Base-by-base conservation (phyloP, 2,888 invertebrate species). In the Petrophora chlorosata region DNA sequence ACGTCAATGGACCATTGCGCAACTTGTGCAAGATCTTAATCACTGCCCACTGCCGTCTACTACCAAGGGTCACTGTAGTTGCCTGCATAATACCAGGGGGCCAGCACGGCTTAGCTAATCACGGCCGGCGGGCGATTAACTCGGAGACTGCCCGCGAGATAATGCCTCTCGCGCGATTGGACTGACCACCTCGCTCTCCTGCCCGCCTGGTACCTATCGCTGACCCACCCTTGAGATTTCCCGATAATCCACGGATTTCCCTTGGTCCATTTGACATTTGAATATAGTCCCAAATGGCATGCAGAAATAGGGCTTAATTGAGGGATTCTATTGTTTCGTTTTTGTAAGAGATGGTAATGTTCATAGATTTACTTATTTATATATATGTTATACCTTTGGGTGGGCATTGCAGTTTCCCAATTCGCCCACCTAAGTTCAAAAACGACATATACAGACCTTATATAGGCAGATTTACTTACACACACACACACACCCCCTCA, bases 161-260 rank as follows among this genome's bases (percentile, higher is more conserved):
- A 88, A 88, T 85, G 78, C 82, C 81, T 79, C 78, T 76, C 85
- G 87, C 82, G 78, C 88, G 87, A 88, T 86, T 88, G 85, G 82
- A 73, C 82, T 86, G 87, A 85, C 87, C 87, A 74, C 83, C 72
- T 73, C 77, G 68, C 67, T 67, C 75, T 79, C 69, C 78, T 80
- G 77, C 57, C 65, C 64, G 71, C 77, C 80, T 81, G 76, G 78
- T 82, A n/a, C n/a, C n/a, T n/a, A 70, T 70, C 59, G 41, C 62
- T 34, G 33, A 50, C 34, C 43, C 55, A 67, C 74, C 74, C 74
- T 70, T 71, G 74, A 74, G 74, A 73, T 70, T 67, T 67, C 57
- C 67, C 67, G 73, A 73, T 74, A 74, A 74, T 73, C 70, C 57
- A 46, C 34, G 70, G 69, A 70, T 73, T 71, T 73, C 65, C 65